Conservation (phyloP, 2,113 vertebrate species). For the Nycticebus coucang region DNA sequence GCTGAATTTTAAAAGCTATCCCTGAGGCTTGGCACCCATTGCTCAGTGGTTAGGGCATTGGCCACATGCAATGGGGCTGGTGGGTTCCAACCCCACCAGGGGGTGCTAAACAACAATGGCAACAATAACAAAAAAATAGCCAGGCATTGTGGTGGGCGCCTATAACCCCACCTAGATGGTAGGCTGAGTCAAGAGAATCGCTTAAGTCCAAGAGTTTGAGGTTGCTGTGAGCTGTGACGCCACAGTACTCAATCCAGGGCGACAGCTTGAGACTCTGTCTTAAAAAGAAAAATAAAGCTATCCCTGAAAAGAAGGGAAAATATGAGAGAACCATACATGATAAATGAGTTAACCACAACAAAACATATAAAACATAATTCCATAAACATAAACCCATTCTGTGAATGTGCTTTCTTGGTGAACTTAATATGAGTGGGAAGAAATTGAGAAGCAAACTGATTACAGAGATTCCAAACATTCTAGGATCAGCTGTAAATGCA, state of each 20-base stretch:
- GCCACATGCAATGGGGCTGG: no score
- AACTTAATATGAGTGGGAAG: neutral
- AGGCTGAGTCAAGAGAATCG: no score
- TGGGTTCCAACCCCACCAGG: no score
- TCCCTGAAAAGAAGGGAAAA: neutral
- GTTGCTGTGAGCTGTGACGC: no score
- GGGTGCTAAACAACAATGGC: no score
- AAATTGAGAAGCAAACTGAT: neutral
- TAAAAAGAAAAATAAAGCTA: neutral
- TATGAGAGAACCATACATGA: neutral
- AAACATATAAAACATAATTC: neutral
- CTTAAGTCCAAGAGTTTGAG: no score
- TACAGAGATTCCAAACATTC: neutral
- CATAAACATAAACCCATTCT: neutral
- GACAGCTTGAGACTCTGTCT: no score
- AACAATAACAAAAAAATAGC: no score
- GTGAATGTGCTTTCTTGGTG: neutral
- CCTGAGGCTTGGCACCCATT: neutral
- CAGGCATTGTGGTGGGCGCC: no score
- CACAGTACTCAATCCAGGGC: no score
- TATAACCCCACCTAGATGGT: no score
- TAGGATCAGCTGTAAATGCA: neutral
- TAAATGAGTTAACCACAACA: neutral
- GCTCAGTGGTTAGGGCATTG: no score
- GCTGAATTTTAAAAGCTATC: neutral